Evolutionary conservation across 2,888 invertebrate genomes (phyloP).

Genomic region (Boloria euphrosyne): DNA sequence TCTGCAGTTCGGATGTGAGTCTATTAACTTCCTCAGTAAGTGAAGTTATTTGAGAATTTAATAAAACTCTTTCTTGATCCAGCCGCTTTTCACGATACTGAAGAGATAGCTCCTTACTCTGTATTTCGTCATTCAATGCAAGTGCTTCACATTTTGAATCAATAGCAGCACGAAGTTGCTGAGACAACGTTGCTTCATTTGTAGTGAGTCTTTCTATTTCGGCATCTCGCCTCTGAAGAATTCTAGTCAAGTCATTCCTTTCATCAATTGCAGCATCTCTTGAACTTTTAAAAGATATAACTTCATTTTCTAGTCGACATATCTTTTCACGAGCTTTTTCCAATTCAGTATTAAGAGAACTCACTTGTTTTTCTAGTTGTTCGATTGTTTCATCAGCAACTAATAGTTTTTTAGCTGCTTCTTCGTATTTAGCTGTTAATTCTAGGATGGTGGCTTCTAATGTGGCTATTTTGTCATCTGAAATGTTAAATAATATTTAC

Average conservation of each 20-base stretch:
- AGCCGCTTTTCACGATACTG: conserved; percentile 92
- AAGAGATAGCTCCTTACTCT: conserved; percentile 89
- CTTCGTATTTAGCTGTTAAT: conserved; percentile 84
- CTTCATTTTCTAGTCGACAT: conserved; percentile 85
- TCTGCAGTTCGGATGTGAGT: conserved; percentile 89
- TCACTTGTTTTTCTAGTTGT: conserved; percentile 85
- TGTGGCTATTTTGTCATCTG: conserved; percentile 82
- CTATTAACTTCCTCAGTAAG: conserved; percentile 90
- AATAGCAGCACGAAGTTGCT: conserved; percentile 88
- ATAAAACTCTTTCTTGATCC: conserved; percentile 89
- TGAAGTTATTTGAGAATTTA: conserved; percentile 89
- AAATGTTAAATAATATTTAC: conserved; percentile 42
- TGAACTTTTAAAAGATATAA: conserved; percentile 85
- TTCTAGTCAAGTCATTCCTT: conserved; percentile 87
- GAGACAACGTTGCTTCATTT: conserved; percentile 86
- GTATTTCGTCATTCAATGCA: conserved; percentile 89
- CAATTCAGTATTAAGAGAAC: conserved; percentile 84
- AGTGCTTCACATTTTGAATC: conserved; percentile 92
- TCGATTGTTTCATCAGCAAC: conserved; percentile 83
- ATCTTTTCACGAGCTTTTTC: conserved; percentile 84
- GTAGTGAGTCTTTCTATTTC: conserved; percentile 88
- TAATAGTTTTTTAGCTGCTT: conserved; percentile 83
- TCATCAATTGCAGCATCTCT: conserved; percentile 88
- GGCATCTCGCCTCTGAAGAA: conserved; percentile 86
- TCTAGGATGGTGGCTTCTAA: conserved; percentile 81